Evolutionary conservation across 2,797 vertebrate species (phyloP), one percentile per base, ranked within the genome.

Genomic region (Erpetoichthys calabaricus): DNA sequence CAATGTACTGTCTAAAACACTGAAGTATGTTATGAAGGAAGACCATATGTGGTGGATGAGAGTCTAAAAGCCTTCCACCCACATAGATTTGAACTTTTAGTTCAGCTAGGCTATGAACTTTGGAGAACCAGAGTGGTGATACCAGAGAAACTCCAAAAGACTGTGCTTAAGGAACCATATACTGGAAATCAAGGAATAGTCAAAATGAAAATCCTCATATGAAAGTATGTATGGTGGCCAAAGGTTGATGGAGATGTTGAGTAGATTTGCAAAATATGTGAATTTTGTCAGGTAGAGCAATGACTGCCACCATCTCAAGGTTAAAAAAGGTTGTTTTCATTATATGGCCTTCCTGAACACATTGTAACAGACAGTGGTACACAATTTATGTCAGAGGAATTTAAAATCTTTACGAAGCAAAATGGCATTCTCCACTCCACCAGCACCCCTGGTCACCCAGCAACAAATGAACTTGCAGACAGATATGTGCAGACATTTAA

Each of bases 381-480:
- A 52, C 25, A 52, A 4, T 25, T 56, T 8, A 56, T 10, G 43
- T 56, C 55, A 6, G 9, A 44, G 3, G 55, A 56, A 42, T 56
- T 56, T 45, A 3, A 45, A 44, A 8, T 6, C 7, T 56, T 56
- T 4, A 45, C 56, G 43, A 25, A n/a, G 43, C 55, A 56, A 8
- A 56, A 56, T 56, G 44, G 55, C 6, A 56, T 45, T 45, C 55
- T 44, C 3, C 55, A 56, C n/a, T 56, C 55, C 4, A 56, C 55
- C 4, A 56, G 55, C 10, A n/a, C 43, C 2, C 55, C 55, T 3
- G 55, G 55, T 6, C 55, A 56, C 9, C 55, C 55, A 45, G 2
- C 55, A 45, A 3, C 6, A 6, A 56, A 56, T 8, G 2, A 45
- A 2, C 55, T 56, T 44, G 51, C 25, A 25, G 25, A 52, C 5